Evolutionary conservation across 2,113 vertebrate genomes (phyloP), one percentile per base, ranked within the genome.

Genomic region (Cheirogaleus medius): DNA sequence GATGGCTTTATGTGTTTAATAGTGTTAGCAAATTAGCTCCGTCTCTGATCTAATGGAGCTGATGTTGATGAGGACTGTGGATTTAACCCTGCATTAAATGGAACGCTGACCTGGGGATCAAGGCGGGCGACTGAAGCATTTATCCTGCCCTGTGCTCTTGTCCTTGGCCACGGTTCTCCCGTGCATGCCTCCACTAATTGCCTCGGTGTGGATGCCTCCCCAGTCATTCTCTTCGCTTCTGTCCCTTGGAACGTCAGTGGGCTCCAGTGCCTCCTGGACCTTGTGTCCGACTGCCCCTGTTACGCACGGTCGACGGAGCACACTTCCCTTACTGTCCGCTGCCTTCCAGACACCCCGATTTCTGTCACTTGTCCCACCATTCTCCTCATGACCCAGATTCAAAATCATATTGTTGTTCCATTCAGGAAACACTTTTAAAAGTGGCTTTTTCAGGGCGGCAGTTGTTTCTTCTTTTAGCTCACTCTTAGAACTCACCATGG

Each of bases 1-100:
- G 97, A 98, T 97, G 96, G 97, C 95, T 97, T 98, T 97, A 98
- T 97, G 96, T 97, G 92, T 97, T 96, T 98, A 97, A 98, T 94
- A 95, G 87, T 91, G 96, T 97, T 97, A 95, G 97, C 87, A 96
- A 97, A 98, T 98, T 97, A 97, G 96, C 95, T 97, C 3, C 23
- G 87, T 90, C 96, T 97, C 97, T 97, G 97, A 97, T 95, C 96
- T 98, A 94, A 94, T 76, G 54, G 90, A 88, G 95, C 88, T 52
- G 52, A 78, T 96, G 96, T 52, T 95, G 97, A 83, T 91, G 92
- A 94, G 77, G 92, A 81, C 32, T 77, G 54, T 21, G 21, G 81
- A 39, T 92, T 96, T 96, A 94, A 92, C 96, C 49, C 71, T 83
- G 54, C 39, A 12, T 91, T 85, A 92, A 89, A 37, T 32, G 77